phyloP scores from a whole-genome alignment of 1,140 invertebrate species.

The Cydia strobilella region DNA sequence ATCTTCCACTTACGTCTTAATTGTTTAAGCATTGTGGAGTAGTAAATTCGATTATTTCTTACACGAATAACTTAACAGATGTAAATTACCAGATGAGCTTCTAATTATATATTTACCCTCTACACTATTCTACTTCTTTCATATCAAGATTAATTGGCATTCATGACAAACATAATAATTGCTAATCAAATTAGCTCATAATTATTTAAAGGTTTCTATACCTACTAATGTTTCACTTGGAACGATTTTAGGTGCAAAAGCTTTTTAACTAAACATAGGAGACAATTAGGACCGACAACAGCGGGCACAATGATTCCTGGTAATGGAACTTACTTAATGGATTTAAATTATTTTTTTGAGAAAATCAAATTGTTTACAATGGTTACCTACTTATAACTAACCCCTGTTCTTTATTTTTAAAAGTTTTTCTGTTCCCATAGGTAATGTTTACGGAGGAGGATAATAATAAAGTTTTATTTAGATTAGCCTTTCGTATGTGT shows the following conservation, averaged over 20 bases:
- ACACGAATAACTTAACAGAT: no score
- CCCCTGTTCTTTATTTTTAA: no score
- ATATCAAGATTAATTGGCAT: neutral
- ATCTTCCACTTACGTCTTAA: no score
- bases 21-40: no score
- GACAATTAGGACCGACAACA: slow-evolving; percentile 2
- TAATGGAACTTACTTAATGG: neutral
- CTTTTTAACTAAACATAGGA: slow-evolving; percentile 22
- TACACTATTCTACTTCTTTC: neutral
- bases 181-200: neutral
- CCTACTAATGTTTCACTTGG: neutral
- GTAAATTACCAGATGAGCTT: no score
- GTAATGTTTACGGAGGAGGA: no score
- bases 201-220: neutral
- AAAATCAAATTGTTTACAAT: neutral
- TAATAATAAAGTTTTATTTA: no score
- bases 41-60: no score
- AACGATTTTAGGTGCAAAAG: neutral
- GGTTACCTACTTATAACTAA: no score
- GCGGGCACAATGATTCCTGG: slow-evolving; percentile 6
- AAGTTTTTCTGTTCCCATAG: no score
- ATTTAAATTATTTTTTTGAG: neutral
- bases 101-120: no score
- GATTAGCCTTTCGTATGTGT: no score
- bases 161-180: neutral